A percentile compares a stretch with the other conserved stretches of the same genome.
Evolutionary conservation across 2,113 vertebrate species (phyloP).

Genomic region (Corapipo altera): DNA sequence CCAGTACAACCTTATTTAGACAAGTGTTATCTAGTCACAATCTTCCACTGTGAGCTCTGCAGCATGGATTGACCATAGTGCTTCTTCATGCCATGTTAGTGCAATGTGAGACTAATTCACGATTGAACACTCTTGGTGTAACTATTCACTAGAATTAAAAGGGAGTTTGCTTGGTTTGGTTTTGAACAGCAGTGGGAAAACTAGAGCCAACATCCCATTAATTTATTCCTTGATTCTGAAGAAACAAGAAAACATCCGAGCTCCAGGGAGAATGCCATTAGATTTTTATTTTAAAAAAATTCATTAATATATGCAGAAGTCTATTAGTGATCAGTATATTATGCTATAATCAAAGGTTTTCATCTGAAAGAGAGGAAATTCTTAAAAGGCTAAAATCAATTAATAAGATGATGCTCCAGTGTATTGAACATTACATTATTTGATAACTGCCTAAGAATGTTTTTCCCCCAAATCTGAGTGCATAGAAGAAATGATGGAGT

Average conservation of each 20-base stretch:
- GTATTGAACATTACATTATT: neutral
- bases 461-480: neutral
- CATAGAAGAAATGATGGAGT: neutral
- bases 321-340: neutral
- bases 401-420: neutral
- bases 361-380: neutral
- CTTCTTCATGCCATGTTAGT: neutral
- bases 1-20: neutral
- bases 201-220: neutral
- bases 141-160: neutral
- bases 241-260: neutral
- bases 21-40: neutral
- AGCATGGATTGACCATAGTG: neutral
- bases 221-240: neutral
- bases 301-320: neutral
- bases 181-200: neutral
- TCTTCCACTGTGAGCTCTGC: neutral
- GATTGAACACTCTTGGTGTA: neutral
- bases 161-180: neutral
- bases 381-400: neutral
- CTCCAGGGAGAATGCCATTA: neutral
- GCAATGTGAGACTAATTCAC: neutral
- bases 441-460: neutral
- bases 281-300: neutral
- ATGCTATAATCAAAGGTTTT: neutral